Evolutionary conservation across 2,888 invertebrate genomes (phyloP).

Genomic region (Griposia aprilina): DNA sequence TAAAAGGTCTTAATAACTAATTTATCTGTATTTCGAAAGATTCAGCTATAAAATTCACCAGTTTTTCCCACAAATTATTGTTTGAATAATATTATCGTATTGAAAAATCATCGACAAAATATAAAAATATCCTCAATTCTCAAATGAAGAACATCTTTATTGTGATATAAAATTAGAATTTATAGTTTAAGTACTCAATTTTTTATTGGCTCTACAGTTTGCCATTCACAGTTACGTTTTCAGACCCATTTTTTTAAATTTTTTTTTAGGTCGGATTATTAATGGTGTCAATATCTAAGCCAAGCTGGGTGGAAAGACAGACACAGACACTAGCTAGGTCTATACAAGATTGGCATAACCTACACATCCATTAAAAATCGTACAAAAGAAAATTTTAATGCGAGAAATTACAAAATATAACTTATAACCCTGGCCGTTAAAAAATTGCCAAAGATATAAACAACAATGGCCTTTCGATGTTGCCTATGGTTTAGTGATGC

Average conservation of each 20-base stretch:
- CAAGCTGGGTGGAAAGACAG: neutral
- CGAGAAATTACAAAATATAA: neutral
- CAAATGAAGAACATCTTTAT: neutral
- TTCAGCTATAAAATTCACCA: neutral
- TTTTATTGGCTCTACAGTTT: neutral
- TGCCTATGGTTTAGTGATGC: too few species aligned
- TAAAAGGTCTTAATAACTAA: neutral
- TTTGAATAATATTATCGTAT: neutral
- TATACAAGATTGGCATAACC: neutral
- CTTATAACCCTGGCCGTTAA: neutral
- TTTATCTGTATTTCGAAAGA: neutral
- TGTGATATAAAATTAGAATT: neutral
- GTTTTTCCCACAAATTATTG: neutral
- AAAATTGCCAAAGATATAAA: too few species aligned
- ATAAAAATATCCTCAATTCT: neutral
- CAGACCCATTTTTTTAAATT: too few species aligned
- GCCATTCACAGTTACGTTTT: too few species aligned
- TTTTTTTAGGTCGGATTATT: neutral
- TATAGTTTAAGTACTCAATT: neutral
- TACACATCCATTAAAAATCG: neutral
- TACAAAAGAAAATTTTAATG: neutral
- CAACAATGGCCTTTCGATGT: too few species aligned
- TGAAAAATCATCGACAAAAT: neutral
- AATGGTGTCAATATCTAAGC: neutral
- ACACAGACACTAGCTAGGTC: neutral